Conservation (phyloP, 2,888 invertebrate species). For the Nomada fucata region DNA sequence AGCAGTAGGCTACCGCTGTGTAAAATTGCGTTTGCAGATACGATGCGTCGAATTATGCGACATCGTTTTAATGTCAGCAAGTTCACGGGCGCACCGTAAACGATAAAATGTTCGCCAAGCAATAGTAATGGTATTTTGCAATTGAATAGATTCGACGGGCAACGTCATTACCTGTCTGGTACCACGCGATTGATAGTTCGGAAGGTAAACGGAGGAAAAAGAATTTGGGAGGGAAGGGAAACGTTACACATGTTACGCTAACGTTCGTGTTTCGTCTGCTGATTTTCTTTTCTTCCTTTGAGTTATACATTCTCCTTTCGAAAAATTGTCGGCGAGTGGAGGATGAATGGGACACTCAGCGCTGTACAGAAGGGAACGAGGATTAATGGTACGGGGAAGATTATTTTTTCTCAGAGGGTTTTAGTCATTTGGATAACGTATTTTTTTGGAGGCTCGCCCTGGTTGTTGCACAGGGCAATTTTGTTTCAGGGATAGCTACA, state of each 20-base stretch:
- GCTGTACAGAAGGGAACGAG: too few species aligned
- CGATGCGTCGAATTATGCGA: conserved; percentile 14
- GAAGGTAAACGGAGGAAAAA: not conserved
- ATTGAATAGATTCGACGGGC: conserved; percentile 4
- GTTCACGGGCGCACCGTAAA: conserved; percentile 30
- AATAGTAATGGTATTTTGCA: conserved; percentile 22
- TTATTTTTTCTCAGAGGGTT: too few species aligned
- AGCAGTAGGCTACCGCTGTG: not conserved
- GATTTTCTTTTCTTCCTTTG: not conserved
- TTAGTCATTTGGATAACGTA: too few species aligned
- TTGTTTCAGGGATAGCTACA: too few species aligned
- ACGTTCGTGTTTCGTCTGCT: not conserved
- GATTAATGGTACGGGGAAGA: too few species aligned
- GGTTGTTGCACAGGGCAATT: too few species aligned
- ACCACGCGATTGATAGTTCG: conserved; percentile 35
- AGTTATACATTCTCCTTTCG: too few species aligned
- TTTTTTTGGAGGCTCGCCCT: too few species aligned
- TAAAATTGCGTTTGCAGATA: conserved; percentile 21
- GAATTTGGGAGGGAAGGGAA: not conserved
- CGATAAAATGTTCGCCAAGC: conserved; percentile 24
- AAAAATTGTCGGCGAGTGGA: not conserved
- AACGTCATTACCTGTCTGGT: conserved; percentile 34
- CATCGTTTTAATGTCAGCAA: not conserved
- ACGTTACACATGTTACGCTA: conserved; percentile 1
- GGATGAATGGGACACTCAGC: not conserved